A percentile compares a stretch with the other conserved stretches of the same genome.
phyloP scores from a whole-genome alignment of 2,888 invertebrate species.

The Andrena marginata region DNA sequence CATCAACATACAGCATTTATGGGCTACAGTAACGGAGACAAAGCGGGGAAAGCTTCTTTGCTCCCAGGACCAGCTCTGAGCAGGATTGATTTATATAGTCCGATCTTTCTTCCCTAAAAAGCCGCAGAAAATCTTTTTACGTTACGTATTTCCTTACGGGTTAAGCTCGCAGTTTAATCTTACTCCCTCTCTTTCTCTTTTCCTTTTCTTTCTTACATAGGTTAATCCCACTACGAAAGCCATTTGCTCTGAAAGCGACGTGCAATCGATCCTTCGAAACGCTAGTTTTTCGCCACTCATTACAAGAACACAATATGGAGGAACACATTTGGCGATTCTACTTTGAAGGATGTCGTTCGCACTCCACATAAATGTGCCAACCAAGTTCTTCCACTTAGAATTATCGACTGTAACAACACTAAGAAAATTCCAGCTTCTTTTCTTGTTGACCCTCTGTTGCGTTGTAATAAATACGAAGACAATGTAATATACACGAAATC shows the following conservation, averaged over 20 bases:
- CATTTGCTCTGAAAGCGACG: conserved; percentile 42
- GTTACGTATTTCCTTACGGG: conserved; percentile 59
- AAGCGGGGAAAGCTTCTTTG: conserved; percentile 22
- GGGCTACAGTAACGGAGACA: conserved; percentile 14
- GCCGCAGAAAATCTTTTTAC: conserved; percentile 59
- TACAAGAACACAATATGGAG: too few species aligned
- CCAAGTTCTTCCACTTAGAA: too few species aligned
- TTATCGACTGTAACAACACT: too few species aligned
- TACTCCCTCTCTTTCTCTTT: conserved; percentile 31
- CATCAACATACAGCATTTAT: neutral
- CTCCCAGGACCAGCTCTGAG: conserved; percentile 22
- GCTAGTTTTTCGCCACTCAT: neutral
- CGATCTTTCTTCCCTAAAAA: conserved; percentile 22
- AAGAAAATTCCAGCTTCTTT: too few species aligned
- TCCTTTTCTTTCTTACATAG: conserved; percentile 8
- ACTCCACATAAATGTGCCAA: too few species aligned
- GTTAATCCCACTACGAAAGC: conserved; percentile 59
- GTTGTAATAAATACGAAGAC: too few species aligned
- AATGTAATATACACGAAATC: too few species aligned
- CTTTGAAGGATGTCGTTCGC: neutral
- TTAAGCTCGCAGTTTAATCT: conserved; percentile 64
- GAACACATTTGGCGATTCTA: neutral
- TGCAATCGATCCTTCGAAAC: conserved; percentile 17
- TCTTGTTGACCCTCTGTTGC: too few species aligned
- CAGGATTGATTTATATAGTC: conserved; percentile 39